Percentiles rank a stretch among this genome's conserved stretches.
Evolutionary conservation across 1,140 invertebrate genomes (phyloP).

Genomic region (Aphidius gifuensis): DNA sequence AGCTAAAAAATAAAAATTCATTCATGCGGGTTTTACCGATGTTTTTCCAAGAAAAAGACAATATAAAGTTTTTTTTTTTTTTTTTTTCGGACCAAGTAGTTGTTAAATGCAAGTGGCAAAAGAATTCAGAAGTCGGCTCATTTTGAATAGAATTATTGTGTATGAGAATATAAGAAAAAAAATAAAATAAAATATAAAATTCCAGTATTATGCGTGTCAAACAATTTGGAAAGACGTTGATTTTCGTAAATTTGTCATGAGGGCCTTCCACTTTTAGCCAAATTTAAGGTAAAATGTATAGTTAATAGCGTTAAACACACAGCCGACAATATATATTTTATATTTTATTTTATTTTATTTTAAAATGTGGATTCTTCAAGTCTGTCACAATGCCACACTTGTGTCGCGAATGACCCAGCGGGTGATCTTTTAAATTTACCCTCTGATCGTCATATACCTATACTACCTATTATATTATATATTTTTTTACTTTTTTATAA

Average conservation of each 20-base stretch:
- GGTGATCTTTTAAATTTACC: slow-evolving; percentile 26
- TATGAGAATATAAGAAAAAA: no score
- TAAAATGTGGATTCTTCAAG: slow-evolving; percentile 29
- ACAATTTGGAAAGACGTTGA: slow-evolving; percentile 31
- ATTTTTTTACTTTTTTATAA: slow-evolving; percentile 4
- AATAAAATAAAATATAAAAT: no score
- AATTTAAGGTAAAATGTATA: slow-evolving; percentile 52
- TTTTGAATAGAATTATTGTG: no score
- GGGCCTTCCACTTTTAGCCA: slow-evolving; percentile 40
- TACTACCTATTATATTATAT: slow-evolving; percentile 21
- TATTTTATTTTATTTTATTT: no score
- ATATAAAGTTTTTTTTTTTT: no score
- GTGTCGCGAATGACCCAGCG: slow-evolving; percentile 45
- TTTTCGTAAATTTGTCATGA: slow-evolving; percentile 52
- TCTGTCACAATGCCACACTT: slow-evolving; percentile 49
- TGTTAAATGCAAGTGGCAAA: no score
- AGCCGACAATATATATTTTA: no score
- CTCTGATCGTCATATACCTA: slow-evolving; percentile 9
- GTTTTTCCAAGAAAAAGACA: no score
- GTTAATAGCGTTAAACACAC: slow-evolving; percentile 47
- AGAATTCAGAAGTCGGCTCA: no score
- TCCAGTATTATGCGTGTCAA: slow-evolving; percentile 26
- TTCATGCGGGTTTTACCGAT: no score
- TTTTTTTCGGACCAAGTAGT: no score
- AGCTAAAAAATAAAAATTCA: no score